Conservation (phyloP, 2,797 vertebrate genomes). For the Melanotaenia maccullochi region DNA sequence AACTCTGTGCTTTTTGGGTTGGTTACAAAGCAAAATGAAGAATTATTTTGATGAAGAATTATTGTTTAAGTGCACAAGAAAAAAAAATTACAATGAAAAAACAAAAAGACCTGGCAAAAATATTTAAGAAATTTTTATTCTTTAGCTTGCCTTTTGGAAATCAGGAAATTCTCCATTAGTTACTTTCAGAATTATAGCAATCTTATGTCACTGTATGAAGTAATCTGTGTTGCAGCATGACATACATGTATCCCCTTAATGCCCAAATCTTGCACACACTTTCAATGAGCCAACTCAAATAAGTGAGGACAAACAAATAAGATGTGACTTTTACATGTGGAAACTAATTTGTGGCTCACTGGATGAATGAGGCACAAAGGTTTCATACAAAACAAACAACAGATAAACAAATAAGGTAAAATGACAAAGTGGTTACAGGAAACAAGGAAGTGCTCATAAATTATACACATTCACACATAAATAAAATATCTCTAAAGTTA, state of each 20-base stretch:
- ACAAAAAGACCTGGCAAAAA: not conserved
- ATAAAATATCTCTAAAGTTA: conserved; percentile 1
- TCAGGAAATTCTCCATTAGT: not conserved
- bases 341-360: conserved; percentile 10
- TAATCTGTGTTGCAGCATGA: not conserved
- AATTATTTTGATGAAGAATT: no score
- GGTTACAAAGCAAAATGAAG: no score
- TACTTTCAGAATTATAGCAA: not conserved
- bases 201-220: not conserved
- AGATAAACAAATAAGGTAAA: conserved; percentile 14
- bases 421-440: conserved; percentile 24
- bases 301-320: conserved; percentile 6
- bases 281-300: not conserved
- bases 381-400: conserved; percentile 16
- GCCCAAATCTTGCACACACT: not conserved
- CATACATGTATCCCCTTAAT: not conserved
- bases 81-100: no score
- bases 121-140: not conserved
- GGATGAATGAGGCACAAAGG: conserved; percentile 23
- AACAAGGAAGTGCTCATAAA: conserved; percentile 14
- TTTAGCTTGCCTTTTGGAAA: not conserved
- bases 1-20: no score
- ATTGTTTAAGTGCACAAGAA: no score
- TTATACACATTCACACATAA: not conserved
- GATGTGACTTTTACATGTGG: conserved; percentile 3